Evolutionary conservation across 2,888 invertebrate genomes (phyloP).

Genomic region (Tipula confusa): DNA sequence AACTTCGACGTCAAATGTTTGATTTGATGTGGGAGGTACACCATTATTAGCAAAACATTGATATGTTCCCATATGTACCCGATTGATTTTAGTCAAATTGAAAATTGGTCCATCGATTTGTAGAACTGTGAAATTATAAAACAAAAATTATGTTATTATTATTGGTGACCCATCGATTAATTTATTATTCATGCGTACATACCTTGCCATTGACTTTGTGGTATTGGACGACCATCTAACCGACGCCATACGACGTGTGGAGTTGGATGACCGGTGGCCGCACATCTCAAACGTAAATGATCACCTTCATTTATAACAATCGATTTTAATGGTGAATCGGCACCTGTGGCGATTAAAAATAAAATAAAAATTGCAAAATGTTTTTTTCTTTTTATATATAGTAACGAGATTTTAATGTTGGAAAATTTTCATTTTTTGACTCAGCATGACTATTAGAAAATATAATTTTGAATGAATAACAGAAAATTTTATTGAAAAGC

Average conservation of each 20-base stretch:
- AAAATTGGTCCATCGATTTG: conserved; percentile 72
- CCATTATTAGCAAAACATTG: conserved; percentile 77
- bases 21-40: conserved; percentile 74
- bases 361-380: background rate
- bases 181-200: background rate
- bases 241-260: conserved; percentile 76
- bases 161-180: too few species aligned
- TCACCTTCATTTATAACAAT: conserved; percentile 76
- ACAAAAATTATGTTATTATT: background rate
- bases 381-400: too few species aligned
- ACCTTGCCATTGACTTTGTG: conserved; percentile 55
- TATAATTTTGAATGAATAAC: background rate
- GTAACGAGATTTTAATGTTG: background rate
- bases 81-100: conserved; percentile 68
- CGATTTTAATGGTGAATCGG: background rate
- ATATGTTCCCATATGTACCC: conserved; percentile 71
- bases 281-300: conserved; percentile 76
- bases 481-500: background rate
- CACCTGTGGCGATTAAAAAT: background rate
- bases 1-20: conserved; percentile 79
- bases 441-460: background rate
- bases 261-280: conserved; percentile 70
- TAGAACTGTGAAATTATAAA: conserved; percentile 53
- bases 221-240: conserved; percentile 59
- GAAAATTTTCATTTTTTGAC: background rate